phyloP scores from a whole-genome alignment of 2,113 vertebrate species.

The Taxidea taxus region DNA sequence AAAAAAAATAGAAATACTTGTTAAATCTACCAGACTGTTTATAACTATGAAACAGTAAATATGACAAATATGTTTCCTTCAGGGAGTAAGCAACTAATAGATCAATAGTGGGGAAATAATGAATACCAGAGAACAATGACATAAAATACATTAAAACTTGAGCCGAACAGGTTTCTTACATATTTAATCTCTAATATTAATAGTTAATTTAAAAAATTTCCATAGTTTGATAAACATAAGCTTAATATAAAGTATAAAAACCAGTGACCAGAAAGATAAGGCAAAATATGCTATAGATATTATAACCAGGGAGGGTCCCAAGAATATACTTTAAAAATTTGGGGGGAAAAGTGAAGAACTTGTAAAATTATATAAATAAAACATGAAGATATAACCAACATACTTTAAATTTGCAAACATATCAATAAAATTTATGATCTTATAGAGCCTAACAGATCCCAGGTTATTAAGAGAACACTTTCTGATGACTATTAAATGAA shows the following conservation, averaged over 20 bases:
- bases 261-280: neutral
- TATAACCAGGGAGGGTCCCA: neutral
- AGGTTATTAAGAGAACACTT: neutral
- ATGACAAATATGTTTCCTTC: neutral
- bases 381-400: neutral
- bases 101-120: neutral
- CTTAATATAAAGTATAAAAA: conserved; percentile 14
- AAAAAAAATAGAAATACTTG: neutral
- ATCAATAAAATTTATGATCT: neutral
- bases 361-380: conserved; percentile 39
- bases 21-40: neutral
- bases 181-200: neutral
- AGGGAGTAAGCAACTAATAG: neutral
- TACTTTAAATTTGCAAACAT: neutral
- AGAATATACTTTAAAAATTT: neutral
- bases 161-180: neutral
- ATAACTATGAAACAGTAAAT: conserved; percentile 21
- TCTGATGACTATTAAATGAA: neutral
- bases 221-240: neutral
- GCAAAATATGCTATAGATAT: neutral
- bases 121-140: neutral
- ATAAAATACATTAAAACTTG: conserved; percentile 16
- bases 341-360: neutral
- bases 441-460: neutral
- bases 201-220: neutral